Evolutionary conservation across 37 sponge, comb jelly and placozoan species (phyloP), one percentile per base, ranked within the genome.

Genomic region (Oscarella lobularis): DNA sequence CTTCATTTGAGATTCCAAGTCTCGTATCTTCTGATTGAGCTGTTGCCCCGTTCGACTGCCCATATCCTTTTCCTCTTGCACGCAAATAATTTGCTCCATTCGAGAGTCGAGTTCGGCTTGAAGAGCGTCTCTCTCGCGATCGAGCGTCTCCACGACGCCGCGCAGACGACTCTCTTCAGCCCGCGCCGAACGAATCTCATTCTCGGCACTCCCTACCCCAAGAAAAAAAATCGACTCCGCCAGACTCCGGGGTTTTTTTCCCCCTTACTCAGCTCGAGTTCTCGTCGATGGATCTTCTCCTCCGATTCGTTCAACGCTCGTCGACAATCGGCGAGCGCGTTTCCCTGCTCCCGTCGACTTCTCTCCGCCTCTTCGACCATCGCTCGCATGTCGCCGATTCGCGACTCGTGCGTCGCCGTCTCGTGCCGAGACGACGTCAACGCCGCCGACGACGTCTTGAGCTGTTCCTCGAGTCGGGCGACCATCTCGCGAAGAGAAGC

Each of bases 401-500:
- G 1, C 38, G 68, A 66, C 36, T 48, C 31, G 37, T 84, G 40
- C 35, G 35, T 38, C 32, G 36, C 69, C n/a, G 38, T 60, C 36
- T 91, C 90, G 9, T 37, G 66, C 3, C 78, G 70, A 54, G 79
- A 78, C 2, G 68, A 35, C 14, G 83, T 37, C 3, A 91, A 81
- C 37, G 86, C 76, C 31, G 39, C 39, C 38, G 77, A 87, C 35
- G 81, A 75, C 0, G 54, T 38, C 65, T 77, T 65, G 40, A 91
- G 66, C 72, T 90, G 92, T 0, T 40, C 73, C 81, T 91, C 84
- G 54, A 95, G 74, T 3, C 79, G 60, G 31, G 40, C n/a, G 37
- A 90, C 48, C 36, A 68, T 74, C 41, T 91, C 89, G 29, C 83
- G 81, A 34, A 76, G 74, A 20, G 78, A 76, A 3, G 66, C 36